phyloP scores from a whole-genome alignment of 1,140 invertebrate genomes.

The Antheraea pernyi region DNA sequence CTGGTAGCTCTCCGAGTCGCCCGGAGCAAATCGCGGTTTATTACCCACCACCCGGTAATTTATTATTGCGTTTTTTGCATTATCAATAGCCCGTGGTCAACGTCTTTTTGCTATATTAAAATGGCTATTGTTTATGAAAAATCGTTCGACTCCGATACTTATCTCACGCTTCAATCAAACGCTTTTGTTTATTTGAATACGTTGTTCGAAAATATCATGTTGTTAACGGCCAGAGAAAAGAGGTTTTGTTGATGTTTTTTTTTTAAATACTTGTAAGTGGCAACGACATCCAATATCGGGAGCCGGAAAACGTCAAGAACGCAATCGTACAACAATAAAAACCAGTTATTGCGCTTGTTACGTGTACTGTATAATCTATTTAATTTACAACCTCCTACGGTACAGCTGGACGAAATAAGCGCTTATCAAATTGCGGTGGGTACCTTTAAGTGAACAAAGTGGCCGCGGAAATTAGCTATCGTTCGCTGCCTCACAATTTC shows the following conservation, averaged over 20 bases:
- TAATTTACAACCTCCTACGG: conserved; percentile 38
- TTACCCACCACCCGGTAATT: conserved; percentile 70
- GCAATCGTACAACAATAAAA: conserved; percentile 20
- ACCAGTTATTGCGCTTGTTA: conserved; percentile 19
- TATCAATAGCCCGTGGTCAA: conserved; percentile 73
- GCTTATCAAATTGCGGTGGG: conserved; percentile 37
- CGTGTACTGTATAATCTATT: conserved; percentile 39
- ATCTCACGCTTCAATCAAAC: conserved; percentile 7
- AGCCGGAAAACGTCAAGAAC: conserved; percentile 17
- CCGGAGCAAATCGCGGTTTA: conserved; percentile 74
- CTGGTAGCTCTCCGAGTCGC: conserved; percentile 72
- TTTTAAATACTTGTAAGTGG: conserved; percentile 7
- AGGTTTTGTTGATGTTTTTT: background rate
- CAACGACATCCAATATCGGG: conserved; percentile 5
- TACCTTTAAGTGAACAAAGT: conserved; percentile 39
- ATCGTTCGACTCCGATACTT: conserved; percentile 25
- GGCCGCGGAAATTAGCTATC: conserved; percentile 38
- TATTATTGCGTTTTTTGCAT: conserved; percentile 78
- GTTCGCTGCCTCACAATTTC: conserved; percentile 43
- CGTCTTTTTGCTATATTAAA: conserved; percentile 72
- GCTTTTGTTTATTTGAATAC: conserved; percentile 20
- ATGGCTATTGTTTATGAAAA: conserved; percentile 77
- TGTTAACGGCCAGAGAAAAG: background rate
- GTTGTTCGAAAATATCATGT: background rate
- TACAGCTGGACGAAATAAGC: conserved; percentile 38